Conservation (phyloP, 2,797 vertebrate genomes). For the Tangara arthus region DNA sequence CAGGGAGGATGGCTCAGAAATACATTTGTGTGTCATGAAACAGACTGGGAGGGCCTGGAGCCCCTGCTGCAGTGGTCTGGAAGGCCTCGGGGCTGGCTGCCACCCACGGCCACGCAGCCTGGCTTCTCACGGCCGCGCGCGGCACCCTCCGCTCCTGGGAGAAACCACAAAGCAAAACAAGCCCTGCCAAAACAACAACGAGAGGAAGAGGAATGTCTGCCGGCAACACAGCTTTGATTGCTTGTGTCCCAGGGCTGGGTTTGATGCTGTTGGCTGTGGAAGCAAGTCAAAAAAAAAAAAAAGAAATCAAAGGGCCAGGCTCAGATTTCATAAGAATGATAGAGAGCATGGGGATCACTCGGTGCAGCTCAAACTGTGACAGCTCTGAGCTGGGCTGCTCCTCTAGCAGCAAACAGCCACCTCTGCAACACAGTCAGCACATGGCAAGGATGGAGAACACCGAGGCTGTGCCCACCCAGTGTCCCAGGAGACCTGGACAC, state of each 20-base stretch:
- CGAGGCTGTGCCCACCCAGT: neutral
- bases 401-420: neutral
- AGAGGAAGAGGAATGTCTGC: conserved; percentile 41
- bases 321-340: neutral
- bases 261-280: conserved; percentile 5
- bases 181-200: conserved; percentile 5
- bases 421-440: neutral
- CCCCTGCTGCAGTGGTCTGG: neutral
- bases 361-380: fast-evolving
- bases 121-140: neutral
- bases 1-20: neutral
- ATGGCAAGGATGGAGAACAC: neutral
- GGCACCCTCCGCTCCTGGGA: conserved; percentile 8
- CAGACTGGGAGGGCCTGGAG: fast-evolving
- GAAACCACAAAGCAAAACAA: conserved; percentile 54
- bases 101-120: neutral
- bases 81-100: neutral
- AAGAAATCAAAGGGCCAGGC: neutral
- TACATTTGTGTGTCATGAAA: fast-evolving
- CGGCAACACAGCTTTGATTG: neutral
- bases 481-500: fast-evolving
- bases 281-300: neutral
- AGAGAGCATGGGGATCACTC: neutral
- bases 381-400: neutral
- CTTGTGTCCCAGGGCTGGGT: neutral